Conservation (phyloP, 1,140 invertebrate species). For the Drosophila asahinai region DNA sequence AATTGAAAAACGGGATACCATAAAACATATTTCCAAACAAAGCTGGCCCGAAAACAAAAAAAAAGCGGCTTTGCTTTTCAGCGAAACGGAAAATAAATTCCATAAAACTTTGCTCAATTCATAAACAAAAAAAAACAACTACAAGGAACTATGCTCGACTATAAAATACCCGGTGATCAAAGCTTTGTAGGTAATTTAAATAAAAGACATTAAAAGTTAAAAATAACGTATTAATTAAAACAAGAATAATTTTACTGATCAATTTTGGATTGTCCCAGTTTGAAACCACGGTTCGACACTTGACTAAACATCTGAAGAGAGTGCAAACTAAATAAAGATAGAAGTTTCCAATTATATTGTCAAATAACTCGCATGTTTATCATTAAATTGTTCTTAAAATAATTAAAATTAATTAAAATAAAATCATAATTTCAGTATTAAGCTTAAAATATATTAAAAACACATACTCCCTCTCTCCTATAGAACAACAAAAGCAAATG, state of each 20-base stretch:
- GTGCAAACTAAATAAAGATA: not conserved
- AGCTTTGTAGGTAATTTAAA: too few relatives aligned
- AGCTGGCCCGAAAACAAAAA: constrained; percentile 2
- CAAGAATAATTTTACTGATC: not conserved
- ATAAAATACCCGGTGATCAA: not conserved
- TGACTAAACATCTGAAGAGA: not conserved
- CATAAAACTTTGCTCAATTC: constrained; percentile 59
- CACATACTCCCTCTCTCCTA: too few relatives aligned
- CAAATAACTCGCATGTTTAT: not conserved
- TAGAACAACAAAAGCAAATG: not conserved
- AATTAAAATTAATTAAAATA: not conserved
- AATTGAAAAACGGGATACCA: constrained; percentile 34
- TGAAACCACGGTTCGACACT: not conserved
- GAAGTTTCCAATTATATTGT: not conserved
- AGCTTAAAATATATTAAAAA: too few relatives aligned
- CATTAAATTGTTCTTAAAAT: not conserved
- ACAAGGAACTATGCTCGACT: constrained; percentile 5
- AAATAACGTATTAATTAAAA: not conserved
- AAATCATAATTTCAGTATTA: too few relatives aligned
- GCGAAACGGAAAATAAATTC: constrained; percentile 43
- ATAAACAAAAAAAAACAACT: constrained; percentile 26
- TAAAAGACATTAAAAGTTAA: too few relatives aligned
- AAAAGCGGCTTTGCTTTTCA: not conserved
- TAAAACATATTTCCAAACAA: constrained; percentile 37
- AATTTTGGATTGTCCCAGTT: not conserved